A percentile compares a stretch with the other conserved stretches of the same genome.
Conservation (phyloP, 2,888 invertebrate species). For the Agriopis aurantiaria region DNA sequence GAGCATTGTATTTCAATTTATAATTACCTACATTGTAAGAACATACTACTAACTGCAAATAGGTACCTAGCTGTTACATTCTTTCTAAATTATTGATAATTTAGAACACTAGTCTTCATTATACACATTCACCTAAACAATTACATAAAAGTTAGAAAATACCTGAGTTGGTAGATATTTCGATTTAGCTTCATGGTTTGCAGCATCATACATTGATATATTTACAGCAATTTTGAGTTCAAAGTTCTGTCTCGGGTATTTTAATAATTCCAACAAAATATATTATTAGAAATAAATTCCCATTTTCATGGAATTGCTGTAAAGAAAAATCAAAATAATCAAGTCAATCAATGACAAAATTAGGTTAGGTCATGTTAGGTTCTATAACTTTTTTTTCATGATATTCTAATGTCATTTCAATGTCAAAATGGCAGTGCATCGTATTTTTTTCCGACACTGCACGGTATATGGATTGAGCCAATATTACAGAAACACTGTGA, state of each 20-base stretch:
- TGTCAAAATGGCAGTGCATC: no score
- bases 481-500: not conserved
- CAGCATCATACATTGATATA: slow-evolving; percentile 16
- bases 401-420: not conserved
- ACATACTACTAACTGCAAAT: no score
- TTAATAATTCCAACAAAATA: not conserved
- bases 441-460: no score
- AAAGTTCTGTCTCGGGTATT: not conserved
- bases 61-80: no score
- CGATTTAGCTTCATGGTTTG: slow-evolving; percentile 23
- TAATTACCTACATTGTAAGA: no score
- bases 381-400: no score
- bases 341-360: no score
- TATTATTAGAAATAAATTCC: not conserved
- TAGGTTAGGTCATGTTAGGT: no score
- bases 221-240: not conserved
- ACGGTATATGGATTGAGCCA: not conserved
- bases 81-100: no score
- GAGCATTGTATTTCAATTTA: no score
- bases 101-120: no score
- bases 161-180: slow-evolving; percentile 31
- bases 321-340: not conserved
- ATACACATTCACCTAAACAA: no score
- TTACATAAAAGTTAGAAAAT: not conserved
- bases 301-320: not conserved